Percentiles rank a stretch among this genome's conserved stretches.
Evolutionary conservation across 2,113 vertebrate species (phyloP).

Genomic region (Rhinolophus sinicus): DNA sequence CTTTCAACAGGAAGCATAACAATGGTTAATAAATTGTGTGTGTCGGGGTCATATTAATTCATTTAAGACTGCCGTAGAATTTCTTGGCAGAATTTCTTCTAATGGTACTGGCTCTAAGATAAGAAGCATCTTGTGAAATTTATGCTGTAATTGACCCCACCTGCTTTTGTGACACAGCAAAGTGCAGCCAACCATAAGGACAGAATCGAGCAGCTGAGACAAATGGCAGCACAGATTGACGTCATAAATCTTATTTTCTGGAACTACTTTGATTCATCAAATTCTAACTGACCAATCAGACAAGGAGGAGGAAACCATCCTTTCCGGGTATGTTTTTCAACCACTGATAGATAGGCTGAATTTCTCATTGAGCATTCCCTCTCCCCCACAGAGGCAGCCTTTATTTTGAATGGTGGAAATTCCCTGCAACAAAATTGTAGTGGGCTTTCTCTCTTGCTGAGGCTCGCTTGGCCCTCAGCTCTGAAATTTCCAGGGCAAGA

Average conservation of each 20-base stretch:
- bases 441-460: background rate
- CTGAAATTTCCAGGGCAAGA: background rate
- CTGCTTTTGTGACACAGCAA: background rate
- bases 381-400: background rate
- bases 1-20: background rate
- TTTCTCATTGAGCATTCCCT: background rate
- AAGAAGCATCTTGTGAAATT: background rate
- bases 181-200: background rate
- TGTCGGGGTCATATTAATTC: background rate
- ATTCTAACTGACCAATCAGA: background rate
- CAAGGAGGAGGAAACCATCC: background rate
- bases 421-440: background rate
- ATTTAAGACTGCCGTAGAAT: background rate
- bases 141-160: background rate
- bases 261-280: background rate
- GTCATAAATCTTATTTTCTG: background rate
- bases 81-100: constrained; percentile 28
- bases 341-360: background rate
- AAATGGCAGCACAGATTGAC: background rate
- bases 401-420: background rate
- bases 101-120: background rate
- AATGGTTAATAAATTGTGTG: background rate
- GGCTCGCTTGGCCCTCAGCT: background rate
- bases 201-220: background rate
- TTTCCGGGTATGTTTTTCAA: background rate